Evolutionary conservation across 2,113 vertebrate genomes (phyloP).

Genomic region (Gasterosteus aculeatus): DNA sequence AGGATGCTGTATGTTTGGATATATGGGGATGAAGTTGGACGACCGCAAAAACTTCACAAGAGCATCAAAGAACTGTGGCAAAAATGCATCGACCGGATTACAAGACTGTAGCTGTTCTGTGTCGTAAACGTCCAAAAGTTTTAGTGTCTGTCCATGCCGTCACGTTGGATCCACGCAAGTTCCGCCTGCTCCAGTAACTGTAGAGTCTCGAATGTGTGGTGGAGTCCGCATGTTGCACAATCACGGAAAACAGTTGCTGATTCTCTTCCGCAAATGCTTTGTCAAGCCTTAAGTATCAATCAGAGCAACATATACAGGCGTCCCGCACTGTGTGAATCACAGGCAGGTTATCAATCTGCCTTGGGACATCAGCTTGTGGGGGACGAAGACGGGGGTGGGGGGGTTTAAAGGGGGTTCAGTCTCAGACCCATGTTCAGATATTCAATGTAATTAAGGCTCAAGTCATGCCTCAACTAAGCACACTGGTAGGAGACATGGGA

Average conservation of each 20-base stretch:
- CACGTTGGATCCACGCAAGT: not conserved
- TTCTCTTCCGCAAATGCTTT: not conserved
- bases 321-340: not conserved
- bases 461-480: not conserved
- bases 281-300: not conserved
- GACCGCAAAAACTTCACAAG: constrained; percentile 7
- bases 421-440: not conserved
- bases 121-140: not conserved
- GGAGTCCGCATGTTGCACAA: not conserved
- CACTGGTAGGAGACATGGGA: not conserved
- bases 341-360: not conserved
- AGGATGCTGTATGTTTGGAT: constrained; percentile 19
- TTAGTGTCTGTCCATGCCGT: not conserved
- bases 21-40: not conserved
- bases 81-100: not conserved
- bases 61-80: constrained; percentile 10
- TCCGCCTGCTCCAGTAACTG: not conserved
- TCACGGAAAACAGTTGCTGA: not conserved
- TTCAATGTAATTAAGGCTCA: not conserved
- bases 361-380: not conserved
- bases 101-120: not conserved
- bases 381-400: too few relatives aligned
- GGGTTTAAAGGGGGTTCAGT: too few relatives aligned
- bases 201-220: not conserved
- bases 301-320: not conserved